phyloP scores from a whole-genome alignment of 2,888 invertebrate genomes.

The Rhyacophila evoluta region DNA sequence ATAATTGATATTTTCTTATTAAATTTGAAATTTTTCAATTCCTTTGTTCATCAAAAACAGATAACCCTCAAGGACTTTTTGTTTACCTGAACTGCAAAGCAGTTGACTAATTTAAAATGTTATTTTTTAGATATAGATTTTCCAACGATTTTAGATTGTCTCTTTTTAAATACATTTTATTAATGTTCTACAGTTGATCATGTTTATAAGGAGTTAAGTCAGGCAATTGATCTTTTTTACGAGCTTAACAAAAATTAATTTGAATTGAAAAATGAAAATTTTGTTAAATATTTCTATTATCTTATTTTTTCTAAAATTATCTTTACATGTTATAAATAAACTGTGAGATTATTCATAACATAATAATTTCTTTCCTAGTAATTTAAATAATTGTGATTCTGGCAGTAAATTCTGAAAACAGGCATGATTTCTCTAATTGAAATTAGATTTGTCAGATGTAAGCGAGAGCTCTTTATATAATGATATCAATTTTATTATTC shows the following conservation, averaged over 20 bases:
- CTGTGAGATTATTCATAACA: no score
- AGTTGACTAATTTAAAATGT: constrained; percentile 45
- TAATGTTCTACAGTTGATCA: constrained; percentile 27
- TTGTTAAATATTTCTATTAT: no score
- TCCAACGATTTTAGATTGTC: constrained; percentile 38
- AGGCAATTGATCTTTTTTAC: no score
- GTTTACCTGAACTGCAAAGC: constrained; percentile 37
- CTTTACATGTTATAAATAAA: no score
- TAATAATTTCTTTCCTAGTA: neutral
- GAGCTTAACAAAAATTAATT: no score
- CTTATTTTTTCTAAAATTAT: no score
- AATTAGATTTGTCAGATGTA: neutral
- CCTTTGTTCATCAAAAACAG: neutral
- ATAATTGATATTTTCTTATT: neutral
- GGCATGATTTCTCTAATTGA: neutral
- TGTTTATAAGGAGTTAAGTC: constrained; percentile 3
- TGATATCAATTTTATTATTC: no score
- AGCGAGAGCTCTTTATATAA: no score
- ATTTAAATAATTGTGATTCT: neutral
- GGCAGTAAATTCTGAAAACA: neutral
- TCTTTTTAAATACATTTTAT: constrained; percentile 28
- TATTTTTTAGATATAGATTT: constrained; percentile 44
- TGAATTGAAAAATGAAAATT: no score
- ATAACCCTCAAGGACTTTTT: constrained; percentile 30
- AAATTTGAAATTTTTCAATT: neutral